Percentiles rank a stretch among this genome's conserved stretches.
These are phyloP conservation scores for Sacculina carcini DNA, from an alignment of 2,888 invertebrate genomes.

Conservation along the genomic window DNA sequence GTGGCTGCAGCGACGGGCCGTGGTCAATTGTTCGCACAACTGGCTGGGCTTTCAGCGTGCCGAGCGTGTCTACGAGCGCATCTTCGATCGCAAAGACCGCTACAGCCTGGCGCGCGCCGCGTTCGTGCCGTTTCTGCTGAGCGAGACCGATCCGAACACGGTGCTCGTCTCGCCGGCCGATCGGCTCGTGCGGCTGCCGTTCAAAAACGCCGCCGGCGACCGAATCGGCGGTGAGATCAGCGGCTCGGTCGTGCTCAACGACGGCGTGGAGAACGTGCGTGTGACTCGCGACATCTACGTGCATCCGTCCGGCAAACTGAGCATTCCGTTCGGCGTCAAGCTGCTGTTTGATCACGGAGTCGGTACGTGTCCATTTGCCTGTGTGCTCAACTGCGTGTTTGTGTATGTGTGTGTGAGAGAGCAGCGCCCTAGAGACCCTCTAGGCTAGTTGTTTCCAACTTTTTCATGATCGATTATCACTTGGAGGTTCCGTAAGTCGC, in stretches of 20 bases:
- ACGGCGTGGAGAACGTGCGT: constrained; percentile 59
- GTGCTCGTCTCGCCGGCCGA: constrained; percentile 27
- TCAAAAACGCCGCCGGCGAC: constrained; percentile 39
- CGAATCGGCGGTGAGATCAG: constrained; percentile 74
- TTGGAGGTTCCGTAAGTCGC: too few species aligned
- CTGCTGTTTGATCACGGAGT: constrained; percentile 50
- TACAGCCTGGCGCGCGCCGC: constrained; percentile 79
- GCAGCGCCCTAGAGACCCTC: too few species aligned
- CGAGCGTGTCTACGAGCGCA: constrained; percentile 19
- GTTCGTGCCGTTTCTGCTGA: constrained; percentile 69
- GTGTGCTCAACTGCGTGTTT: background rate
- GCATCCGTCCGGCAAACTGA: constrained; percentile 67
- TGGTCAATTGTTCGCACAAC: constrained; percentile 77
- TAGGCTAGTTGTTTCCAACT: too few species aligned
- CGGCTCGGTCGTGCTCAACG: constrained; percentile 46
- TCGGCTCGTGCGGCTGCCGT: constrained; percentile 44
- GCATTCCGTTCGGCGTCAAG: constrained; percentile 62
- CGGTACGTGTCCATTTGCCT: constrained; percentile 9
- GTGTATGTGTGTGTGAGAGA: too few species aligned
- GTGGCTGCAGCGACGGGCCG: constrained; percentile 70
- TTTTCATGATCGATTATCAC: too few species aligned
- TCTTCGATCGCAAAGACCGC: constrained; percentile 45
- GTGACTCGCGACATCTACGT: constrained; percentile 86
- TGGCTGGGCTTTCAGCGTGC: constrained; percentile 42
- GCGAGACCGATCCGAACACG: constrained; percentile 39